A percentile compares a stretch with the other conserved stretches of the same genome.
phyloP scores from a whole-genome alignment of 2,797 vertebrate species.

The Crocodylus rhombifer region DNA sequence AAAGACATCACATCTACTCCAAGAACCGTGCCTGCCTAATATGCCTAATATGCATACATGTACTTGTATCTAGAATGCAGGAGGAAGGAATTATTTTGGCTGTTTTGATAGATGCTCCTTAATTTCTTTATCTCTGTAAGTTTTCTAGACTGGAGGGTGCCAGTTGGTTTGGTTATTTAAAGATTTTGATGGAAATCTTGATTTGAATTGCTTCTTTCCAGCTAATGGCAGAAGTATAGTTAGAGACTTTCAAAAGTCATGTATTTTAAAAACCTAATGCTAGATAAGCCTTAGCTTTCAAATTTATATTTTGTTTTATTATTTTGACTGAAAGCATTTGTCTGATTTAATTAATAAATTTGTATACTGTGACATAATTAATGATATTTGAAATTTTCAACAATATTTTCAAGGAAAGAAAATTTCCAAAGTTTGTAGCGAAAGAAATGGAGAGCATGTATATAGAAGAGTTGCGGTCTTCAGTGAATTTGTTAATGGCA shows the following conservation, averaged over 20 bases:
- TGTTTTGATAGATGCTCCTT: not conserved
- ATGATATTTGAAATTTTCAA: slow-evolving; percentile 56
- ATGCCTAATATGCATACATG: not conserved
- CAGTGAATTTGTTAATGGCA: slow-evolving; percentile 95
- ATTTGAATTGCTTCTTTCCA: not conserved
- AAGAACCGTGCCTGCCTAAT: not conserved
- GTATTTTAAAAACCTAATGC: not conserved
- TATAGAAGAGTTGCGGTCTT: slow-evolving; percentile 93
- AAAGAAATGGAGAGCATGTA: slow-evolving; percentile 93
- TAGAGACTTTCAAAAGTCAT: not conserved
- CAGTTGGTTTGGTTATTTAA: not conserved
- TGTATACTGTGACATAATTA: rapidly evolving
- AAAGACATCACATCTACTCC: no score
- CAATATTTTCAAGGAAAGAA: slow-evolving; percentile 87
- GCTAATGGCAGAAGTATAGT: not conserved
- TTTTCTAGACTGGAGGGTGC: not conserved
- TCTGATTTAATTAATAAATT: not conserved
- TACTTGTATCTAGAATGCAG: not conserved
- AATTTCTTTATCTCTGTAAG: not conserved
- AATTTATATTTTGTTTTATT: not conserved
- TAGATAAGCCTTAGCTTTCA: not conserved
- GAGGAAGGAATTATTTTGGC: not conserved
- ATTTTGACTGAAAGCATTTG: not conserved
- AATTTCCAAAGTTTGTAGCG: slow-evolving; percentile 87
- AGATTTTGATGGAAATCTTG: not conserved